Evolutionary conservation across 2,797 vertebrate genomes (phyloP).

Genomic region (Catamblyrhynchus diadema): DNA sequence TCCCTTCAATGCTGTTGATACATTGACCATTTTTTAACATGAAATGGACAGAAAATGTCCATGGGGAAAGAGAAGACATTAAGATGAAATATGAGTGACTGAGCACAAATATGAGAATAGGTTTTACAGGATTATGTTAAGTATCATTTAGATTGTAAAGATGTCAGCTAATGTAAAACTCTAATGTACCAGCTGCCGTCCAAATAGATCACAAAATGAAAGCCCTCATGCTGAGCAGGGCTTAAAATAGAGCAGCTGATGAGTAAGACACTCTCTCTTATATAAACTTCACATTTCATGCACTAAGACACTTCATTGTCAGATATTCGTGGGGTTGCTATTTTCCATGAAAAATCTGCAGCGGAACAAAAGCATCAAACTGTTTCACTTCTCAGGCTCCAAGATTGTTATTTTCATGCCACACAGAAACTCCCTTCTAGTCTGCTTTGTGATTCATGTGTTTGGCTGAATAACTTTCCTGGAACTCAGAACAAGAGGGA

Average conservation of each 20-base stretch:
- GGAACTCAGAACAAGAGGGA: conserved; percentile 69
- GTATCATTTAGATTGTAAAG: background rate
- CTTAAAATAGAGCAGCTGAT: conserved; percentile 56
- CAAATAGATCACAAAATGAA: conserved; percentile 51
- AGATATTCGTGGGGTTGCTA: background rate
- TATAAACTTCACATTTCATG: conserved; percentile 31
- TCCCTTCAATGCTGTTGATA: background rate
- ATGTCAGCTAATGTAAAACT: conserved; percentile 14
- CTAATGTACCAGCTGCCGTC: conserved; percentile 36
- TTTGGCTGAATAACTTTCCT: conserved; percentile 72
- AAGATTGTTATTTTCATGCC: conserved; percentile 23
- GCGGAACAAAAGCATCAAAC: background rate
- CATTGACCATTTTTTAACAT: background rate
- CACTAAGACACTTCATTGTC: background rate
- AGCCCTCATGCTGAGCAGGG: background rate
- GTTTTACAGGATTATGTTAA: conserved; percentile 8
- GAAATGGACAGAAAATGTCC: background rate
- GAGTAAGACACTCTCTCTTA: conserved; percentile 40
- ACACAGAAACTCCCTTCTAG: conserved; percentile 69
- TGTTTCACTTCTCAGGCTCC: background rate
- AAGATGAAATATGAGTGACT: background rate
- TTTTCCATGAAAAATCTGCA: conserved; percentile 6
- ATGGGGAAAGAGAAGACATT: background rate
- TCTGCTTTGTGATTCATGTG: conserved; percentile 74
- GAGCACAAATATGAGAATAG: background rate